A percentile compares a stretch with the other conserved stretches of the same genome.
Evolutionary conservation across 2,888 invertebrate species (phyloP).

Genomic region (Ceratothoa steindachneri): DNA sequence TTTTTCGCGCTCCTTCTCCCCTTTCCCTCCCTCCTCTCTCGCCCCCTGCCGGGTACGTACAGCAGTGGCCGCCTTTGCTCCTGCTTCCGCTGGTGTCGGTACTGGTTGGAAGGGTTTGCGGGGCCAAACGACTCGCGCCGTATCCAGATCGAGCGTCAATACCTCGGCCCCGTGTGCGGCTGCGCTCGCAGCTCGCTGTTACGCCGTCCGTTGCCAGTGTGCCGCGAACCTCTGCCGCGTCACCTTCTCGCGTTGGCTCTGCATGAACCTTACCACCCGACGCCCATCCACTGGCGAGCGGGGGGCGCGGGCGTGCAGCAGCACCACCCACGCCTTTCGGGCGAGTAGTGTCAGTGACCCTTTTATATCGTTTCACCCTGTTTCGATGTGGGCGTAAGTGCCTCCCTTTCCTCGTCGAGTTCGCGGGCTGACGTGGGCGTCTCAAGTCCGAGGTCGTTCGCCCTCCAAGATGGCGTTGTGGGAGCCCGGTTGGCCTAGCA

Average conservation of each 20-base stretch:
- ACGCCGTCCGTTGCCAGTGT: not conserved
- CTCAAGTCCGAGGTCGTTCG: not conserved
- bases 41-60: no score
- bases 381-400: not conserved
- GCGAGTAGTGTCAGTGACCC: not conserved
- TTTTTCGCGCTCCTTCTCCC: no score
- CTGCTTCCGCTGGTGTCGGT: no score
- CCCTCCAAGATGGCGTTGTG: not conserved
- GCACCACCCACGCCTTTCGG: not conserved
- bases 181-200: not conserved
- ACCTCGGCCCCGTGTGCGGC: not conserved
- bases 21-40: no score
- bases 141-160: not conserved
- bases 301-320: not conserved
- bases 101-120: no score
- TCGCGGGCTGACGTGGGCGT: not conserved
- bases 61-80: no score
- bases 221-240: not conserved
- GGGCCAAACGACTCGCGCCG: no score
- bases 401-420: not conserved
- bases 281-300: slow-evolving; percentile 5
- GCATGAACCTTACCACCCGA: not conserved
- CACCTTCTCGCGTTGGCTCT: not conserved
- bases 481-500: not conserved
- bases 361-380: not conserved